phyloP scores from a whole-genome alignment of 2,797 vertebrate species.

The Eospalax fontanierii region DNA sequence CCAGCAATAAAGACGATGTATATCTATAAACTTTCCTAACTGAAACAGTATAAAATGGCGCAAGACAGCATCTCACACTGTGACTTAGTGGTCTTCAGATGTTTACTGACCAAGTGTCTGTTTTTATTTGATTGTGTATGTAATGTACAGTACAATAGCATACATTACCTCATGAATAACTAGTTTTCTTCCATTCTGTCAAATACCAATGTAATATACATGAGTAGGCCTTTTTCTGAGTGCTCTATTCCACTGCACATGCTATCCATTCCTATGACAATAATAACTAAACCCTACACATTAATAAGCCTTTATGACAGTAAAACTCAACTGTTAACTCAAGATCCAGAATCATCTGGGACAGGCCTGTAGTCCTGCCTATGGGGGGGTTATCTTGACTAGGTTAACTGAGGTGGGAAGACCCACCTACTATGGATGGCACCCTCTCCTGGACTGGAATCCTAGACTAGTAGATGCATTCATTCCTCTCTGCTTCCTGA shows the following conservation, averaged over 20 bases:
- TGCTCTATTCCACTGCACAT: not conserved
- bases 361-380: not conserved
- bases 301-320: not conserved
- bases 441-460: not conserved
- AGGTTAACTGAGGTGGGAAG: not conserved
- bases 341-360: not conserved
- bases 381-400: not conserved
- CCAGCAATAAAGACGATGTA: not conserved
- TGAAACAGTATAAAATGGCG: not conserved
- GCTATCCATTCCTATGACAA: not conserved
- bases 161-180: not conserved
- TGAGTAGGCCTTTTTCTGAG: not conserved
- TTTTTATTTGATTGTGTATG: slow-evolving; percentile 29
- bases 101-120: not conserved
- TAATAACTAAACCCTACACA: not conserved
- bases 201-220: not conserved
- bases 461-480: not conserved
- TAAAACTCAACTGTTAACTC: not conserved
- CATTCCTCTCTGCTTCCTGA: not conserved
- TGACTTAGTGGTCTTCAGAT: slow-evolving; percentile 12
- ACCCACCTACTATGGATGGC: not conserved
- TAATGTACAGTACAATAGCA: not conserved
- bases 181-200: not conserved
- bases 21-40: not conserved
- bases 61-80: not conserved